These are phyloP conservation scores for Nothura maculosa DNA, from an alignment of 2,797 vertebrate genomes.

Conservation along the genomic window DNA sequence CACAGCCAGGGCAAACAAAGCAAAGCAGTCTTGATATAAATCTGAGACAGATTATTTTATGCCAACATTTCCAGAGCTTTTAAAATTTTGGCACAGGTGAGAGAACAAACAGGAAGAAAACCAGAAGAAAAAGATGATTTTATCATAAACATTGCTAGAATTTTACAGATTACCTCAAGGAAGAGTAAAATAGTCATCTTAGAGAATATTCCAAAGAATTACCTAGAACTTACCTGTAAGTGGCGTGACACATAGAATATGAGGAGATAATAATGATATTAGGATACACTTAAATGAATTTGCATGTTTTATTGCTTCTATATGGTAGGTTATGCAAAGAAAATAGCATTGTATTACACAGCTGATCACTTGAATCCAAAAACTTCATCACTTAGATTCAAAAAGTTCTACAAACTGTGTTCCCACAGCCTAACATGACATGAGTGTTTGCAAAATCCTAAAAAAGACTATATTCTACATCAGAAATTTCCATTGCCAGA, in stretches of 20 bases:
- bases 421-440: not conserved
- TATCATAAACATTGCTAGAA: not conserved
- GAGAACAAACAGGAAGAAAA: not conserved
- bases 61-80: not conserved
- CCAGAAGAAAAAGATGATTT: not conserved
- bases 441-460: constrained; percentile 1
- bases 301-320: not conserved
- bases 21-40: not conserved
- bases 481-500: not conserved
- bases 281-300: not conserved
- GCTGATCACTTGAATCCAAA: not conserved
- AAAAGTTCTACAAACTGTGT: not conserved
- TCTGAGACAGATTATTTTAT: not conserved
- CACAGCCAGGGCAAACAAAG: not conserved
- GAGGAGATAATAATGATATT: not conserved
- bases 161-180: not conserved
- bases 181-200: not conserved
- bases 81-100: not conserved
- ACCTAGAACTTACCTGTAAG: not conserved
- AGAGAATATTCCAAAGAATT: not conserved
- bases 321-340: not conserved
- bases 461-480: not conserved
- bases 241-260: not conserved
- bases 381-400: not conserved
- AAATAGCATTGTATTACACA: not conserved